These are phyloP conservation scores for Rhabdornis inornatus DNA, from an alignment of 2,113 vertebrate genomes.

Conservation along the genomic window DNA sequence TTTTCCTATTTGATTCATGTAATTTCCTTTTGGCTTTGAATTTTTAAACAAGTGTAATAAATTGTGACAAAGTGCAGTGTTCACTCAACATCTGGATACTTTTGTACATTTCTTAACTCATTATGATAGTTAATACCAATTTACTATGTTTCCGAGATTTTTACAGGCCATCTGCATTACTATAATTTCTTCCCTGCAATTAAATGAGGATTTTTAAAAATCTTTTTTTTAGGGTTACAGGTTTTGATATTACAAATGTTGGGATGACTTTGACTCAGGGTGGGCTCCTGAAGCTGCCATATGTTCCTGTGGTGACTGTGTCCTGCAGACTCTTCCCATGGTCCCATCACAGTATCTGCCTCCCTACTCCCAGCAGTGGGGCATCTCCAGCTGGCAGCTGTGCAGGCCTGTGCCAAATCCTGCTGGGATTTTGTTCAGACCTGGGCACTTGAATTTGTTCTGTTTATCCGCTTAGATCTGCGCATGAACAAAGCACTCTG, in stretches of 20 bases:
- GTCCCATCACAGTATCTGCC: neutral
- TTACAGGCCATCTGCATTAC: neutral
- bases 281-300: neutral
- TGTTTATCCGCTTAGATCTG: neutral
- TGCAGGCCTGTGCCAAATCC: neutral
- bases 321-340: neutral
- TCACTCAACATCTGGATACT: constrained; percentile 14
- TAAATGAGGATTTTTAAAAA: neutral
- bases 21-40: neutral
- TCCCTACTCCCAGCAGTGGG: neutral
- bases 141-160: neutral
- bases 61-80: neutral
- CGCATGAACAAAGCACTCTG: neutral
- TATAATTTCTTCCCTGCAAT: neutral
- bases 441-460: neutral
- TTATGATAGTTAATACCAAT: neutral
- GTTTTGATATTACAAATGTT: neutral
- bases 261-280: neutral
- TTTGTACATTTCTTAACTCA: neutral
- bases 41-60: constrained; percentile 8
- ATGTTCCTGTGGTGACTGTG: accelerated
- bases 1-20: neutral
- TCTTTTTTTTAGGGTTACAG: neutral
- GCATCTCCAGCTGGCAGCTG: neutral
- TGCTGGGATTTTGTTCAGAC: neutral